Base-by-base conservation (phyloP, 2,888 invertebrate species). In the Hypsopygia costalis region DNA sequence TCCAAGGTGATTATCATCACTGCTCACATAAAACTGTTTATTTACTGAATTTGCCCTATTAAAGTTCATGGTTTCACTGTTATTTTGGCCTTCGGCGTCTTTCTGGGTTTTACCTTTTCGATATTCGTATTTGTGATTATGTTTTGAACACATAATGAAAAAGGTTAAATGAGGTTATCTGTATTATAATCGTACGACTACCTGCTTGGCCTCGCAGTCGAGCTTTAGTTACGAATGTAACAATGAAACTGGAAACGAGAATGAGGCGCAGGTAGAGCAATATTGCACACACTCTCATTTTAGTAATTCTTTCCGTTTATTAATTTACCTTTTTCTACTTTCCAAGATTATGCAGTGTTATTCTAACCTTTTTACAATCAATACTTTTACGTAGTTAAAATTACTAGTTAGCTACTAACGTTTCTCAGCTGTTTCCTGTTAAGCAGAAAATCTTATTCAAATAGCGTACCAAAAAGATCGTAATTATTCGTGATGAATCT, bases 181-280 rank as follows among this genome's bases (percentile, higher is more conserved):
- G 27, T 12, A 43, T 22, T 11, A 40, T 37, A 34, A 46, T 43
- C 27, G 37, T 41, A 46, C 50, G 46, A 44, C 67, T 76, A 77
- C 72, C 75, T 75, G 72, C 58, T 47, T 50, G 63, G 51, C 64
- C 69, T 73, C 60, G 67, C 52, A 42, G 49, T 57, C 52, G 55
- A 66, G 69, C 67, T 70, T 72, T 60, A 61, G 67, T 70, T 69
- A 62, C 71, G 58, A 59, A 55, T 58, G 44, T 58, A 68, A 80
- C 78, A 81, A 78, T 71, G 56, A 67, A 43, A 52, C 57, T 69
- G 53, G 55, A 62, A 58, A 62, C 54, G 47, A 64, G 62, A 61
- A 53, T 46, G 45, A 42, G 52, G 50, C 44, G 48, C 60, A 58
- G 56, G 55, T 57, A 57, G 47, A 47, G 43, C 42, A 43, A 42